Percentiles rank a stretch among this genome's conserved stretches.
Evolutionary conservation across 2,888 invertebrate genomes (phyloP).

Genomic region (Agrochola lota): DNA sequence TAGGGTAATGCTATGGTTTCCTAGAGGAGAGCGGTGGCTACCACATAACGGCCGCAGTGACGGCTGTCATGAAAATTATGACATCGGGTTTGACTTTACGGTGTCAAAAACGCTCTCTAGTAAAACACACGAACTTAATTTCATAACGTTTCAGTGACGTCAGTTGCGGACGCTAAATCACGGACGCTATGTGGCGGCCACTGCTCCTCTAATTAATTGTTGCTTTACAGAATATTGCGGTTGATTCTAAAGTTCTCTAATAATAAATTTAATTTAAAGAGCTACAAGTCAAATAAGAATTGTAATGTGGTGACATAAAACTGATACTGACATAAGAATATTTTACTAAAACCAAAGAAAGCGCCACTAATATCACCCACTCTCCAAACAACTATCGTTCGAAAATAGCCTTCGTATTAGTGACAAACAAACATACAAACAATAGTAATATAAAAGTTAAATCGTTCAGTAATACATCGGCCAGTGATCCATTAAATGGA

Average conservation of each 20-base stretch:
- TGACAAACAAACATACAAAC: slow-evolving; percentile 40
- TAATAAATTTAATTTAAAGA: not conserved
- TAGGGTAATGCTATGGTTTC: not conserved
- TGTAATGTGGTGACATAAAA: not conserved
- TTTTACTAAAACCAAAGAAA: not conserved
- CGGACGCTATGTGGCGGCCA: not conserved
- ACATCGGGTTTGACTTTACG: not conserved
- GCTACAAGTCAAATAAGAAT: not conserved
- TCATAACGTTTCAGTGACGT: not conserved
- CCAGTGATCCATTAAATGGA: slow-evolving; percentile 82
- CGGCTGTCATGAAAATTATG: not conserved
- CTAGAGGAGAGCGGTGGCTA: not conserved
- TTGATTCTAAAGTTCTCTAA: not conserved
- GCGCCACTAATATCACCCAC: not conserved
- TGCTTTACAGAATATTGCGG: not conserved
- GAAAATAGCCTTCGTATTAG: slow-evolving; percentile 18
- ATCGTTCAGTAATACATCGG: slow-evolving; percentile 75
- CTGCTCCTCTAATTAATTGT: not conserved
- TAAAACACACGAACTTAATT: not conserved
- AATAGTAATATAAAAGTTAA: slow-evolving; percentile 34
- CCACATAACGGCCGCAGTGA: not conserved
- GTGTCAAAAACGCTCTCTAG: not conserved
- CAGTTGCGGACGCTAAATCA: not conserved
- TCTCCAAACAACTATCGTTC: slow-evolving; percentile 1
- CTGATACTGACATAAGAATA: not conserved